phyloP scores from a whole-genome alignment of 2,113 vertebrate species.

The Alosa alosa region DNA sequence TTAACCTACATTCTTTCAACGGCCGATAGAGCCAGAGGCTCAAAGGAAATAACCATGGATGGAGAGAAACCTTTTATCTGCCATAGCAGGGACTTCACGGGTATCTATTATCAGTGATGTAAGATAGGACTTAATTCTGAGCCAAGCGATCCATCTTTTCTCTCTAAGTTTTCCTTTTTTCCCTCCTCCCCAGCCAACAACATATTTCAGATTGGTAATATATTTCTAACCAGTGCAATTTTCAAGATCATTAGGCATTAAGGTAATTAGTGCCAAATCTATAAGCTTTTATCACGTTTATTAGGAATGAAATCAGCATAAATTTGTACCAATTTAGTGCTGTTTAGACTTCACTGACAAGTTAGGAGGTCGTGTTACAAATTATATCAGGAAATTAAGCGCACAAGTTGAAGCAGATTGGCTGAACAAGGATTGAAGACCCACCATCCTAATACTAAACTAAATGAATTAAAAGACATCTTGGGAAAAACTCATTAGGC shows the following conservation, averaged over 20 bases:
- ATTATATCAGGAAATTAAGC: conserved; percentile 88
- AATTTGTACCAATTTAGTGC: conserved; percentile 88
- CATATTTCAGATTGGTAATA: conserved; percentile 93
- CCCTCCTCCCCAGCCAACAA: conserved; percentile 76
- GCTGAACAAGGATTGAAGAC: conserved; percentile 53
- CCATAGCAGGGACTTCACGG: conserved; percentile 13
- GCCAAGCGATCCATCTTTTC: conserved; percentile 15
- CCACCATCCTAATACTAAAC: conserved; percentile 35
- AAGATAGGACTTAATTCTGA: conserved; percentile 18
- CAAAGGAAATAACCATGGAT: not conserved
- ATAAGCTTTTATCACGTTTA: conserved; percentile 91
- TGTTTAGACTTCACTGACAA: conserved; percentile 87
- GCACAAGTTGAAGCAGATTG: conserved; percentile 78
- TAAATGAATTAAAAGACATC: conserved; percentile 49
- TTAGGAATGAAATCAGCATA: conserved; percentile 87
- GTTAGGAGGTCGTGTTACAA: conserved; percentile 82
- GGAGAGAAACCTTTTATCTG: conserved; percentile 10
- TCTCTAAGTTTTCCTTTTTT: conserved; percentile 2
- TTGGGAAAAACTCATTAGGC: conserved; percentile 18
- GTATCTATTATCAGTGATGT: conserved; percentile 9
- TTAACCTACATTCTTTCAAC: conserved; percentile 3
- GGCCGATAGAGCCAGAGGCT: not conserved
- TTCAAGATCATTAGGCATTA: conserved; percentile 90
- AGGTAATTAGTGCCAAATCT: conserved; percentile 92
- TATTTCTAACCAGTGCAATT: conserved; percentile 90